A percentile compares a stretch with the other conserved stretches of the same genome.
These are phyloP conservation scores for Aepyceros melampus DNA, from an alignment of 2,113 vertebrate species.

Conservation along the genomic window DNA sequence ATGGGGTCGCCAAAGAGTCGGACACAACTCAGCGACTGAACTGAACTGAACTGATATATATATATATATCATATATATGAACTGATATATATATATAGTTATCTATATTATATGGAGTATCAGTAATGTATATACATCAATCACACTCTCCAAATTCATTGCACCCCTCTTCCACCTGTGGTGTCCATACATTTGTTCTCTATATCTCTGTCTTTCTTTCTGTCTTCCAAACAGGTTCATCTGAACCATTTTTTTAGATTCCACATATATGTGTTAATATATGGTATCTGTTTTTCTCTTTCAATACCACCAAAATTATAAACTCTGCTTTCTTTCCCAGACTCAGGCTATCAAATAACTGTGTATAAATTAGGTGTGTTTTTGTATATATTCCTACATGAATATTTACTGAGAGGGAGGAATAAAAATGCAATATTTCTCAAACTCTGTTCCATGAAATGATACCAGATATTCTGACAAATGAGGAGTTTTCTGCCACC, in stretches of 20 bases:
- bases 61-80: background rate
- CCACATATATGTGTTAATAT: background rate
- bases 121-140: background rate
- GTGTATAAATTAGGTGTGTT: background rate
- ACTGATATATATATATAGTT: background rate
- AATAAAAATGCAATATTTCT: constrained; percentile 1
- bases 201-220: background rate
- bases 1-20: no score
- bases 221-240: background rate
- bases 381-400: background rate
- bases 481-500: background rate
- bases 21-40: no score
- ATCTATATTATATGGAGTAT: background rate
- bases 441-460: background rate
- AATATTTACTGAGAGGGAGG: background rate
- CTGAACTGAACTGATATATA: background rate
- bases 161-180: background rate
- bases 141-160: background rate
- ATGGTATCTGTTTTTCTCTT: background rate
- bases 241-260: background rate
- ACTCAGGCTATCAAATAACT: background rate
- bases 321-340: background rate
- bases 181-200: background rate
- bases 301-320: background rate
- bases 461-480: background rate